Conservation (phyloP, 2,888 invertebrate species). For the Mallateleia sp. region DNA sequence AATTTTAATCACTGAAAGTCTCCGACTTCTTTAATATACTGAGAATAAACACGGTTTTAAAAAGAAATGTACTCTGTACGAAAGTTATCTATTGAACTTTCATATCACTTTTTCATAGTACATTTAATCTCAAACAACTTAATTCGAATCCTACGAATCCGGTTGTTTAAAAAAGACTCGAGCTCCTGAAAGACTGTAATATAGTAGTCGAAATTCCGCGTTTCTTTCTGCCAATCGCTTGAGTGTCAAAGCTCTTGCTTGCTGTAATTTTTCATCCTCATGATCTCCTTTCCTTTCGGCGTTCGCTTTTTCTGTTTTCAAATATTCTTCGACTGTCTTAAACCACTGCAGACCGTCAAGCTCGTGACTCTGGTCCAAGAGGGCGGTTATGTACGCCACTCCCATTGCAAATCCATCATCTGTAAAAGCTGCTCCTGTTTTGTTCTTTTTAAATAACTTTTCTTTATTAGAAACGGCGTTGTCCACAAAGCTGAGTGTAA, state of each 20-base stretch:
- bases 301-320: conserved; percentile 92
- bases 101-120: not conserved
- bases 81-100: conserved; percentile 2
- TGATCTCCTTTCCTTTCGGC: conserved; percentile 91
- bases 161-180: conserved; percentile 96
- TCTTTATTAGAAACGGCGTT: conserved; percentile 98
- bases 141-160: conserved; percentile 78
- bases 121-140: conserved; percentile 7
- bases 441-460: conserved; percentile 97
- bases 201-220: conserved; percentile 96
- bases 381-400: conserved; percentile 97
- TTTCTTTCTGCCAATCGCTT: conserved; percentile 92
- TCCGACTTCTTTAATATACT: too few species aligned
- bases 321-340: conserved; percentile 95
- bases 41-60: too few species aligned
- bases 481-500: conserved; percentile 98
- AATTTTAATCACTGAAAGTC: too few species aligned
- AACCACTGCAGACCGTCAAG: conserved; percentile 99
- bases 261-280: conserved; percentile 97
- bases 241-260: conserved; percentile 97
- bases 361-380: conserved; percentile 95
- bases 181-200: conserved; percentile 98
- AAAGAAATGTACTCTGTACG: not conserved
- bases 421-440: conserved; percentile 96
- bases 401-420: conserved; percentile 99